Percentiles rank a stretch among this genome's conserved stretches.
phyloP scores from a whole-genome alignment of 2,888 invertebrate species.

The Trissolcus japonicus region DNA sequence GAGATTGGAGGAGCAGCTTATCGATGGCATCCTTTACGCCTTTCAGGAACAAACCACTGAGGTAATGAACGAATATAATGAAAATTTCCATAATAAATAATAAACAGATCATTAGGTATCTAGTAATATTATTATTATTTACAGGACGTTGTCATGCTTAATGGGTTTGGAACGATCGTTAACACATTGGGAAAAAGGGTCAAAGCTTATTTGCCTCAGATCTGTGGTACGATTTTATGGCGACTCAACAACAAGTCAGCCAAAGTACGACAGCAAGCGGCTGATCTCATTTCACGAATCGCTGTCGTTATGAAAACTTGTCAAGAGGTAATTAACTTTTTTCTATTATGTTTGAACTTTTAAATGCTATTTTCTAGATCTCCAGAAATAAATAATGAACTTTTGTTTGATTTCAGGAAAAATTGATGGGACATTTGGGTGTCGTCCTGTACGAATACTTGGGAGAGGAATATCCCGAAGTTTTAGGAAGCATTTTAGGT shows the following conservation, averaged over 20 bases:
- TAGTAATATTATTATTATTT: constrained; percentile 55
- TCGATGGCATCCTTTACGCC: constrained; percentile 99
- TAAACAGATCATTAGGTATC: not conserved
- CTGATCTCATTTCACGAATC: constrained; percentile 97
- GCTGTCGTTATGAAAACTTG: constrained; percentile 99
- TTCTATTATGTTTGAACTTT: not conserved
- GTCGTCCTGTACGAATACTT: constrained; percentile 99
- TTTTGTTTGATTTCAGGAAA: constrained; percentile 81
- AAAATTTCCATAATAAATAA: not conserved
- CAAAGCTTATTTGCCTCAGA: constrained; percentile 99
- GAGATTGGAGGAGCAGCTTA: constrained; percentile 97
- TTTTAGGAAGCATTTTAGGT: constrained; percentile 97
- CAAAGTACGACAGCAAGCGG: constrained; percentile 99
- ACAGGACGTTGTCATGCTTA: constrained; percentile 98
- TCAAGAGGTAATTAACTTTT: constrained; percentile 84
- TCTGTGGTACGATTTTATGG: constrained; percentile 99
- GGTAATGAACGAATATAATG: too few relatives aligned
- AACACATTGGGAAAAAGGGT: constrained; percentile 98
- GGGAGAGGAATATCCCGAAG: constrained; percentile 99
- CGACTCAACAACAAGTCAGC: constrained; percentile 99
- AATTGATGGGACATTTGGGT: constrained; percentile 99
- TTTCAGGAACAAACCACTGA: constrained; percentile 99
- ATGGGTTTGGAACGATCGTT: constrained; percentile 99
- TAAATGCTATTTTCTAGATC: not conserved
- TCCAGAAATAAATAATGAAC: not conserved